Percentiles rank a stretch among this genome's conserved stretches.
These are phyloP conservation scores for Paedocypris sp. DNA, from an alignment of 2,113 vertebrate species.

Conservation along the genomic window DNA sequence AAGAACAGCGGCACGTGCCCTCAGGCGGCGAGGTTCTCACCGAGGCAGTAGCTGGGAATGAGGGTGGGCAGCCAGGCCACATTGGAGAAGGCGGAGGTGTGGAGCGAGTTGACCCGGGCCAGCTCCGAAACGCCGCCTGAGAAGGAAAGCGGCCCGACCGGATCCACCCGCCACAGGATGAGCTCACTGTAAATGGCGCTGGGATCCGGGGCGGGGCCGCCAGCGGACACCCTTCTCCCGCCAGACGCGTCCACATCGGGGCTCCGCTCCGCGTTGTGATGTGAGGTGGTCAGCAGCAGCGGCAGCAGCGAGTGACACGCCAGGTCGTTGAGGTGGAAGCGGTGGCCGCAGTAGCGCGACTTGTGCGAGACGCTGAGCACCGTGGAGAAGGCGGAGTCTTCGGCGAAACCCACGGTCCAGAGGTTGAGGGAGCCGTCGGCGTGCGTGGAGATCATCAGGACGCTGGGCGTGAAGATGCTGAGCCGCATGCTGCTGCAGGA, in stretches of 20 bases:
- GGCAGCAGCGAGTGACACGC: constrained; percentile 94
- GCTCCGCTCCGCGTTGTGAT: constrained; percentile 82
- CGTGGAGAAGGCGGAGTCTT: constrained; percentile 93
- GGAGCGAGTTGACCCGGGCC: constrained; percentile 93
- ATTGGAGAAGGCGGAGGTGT: constrained; percentile 90
- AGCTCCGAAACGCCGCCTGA: constrained; percentile 95
- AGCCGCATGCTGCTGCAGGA: constrained; percentile 73
- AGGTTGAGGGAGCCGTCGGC: constrained; percentile 93
- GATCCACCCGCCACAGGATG: constrained; percentile 95
- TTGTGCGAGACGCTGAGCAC: constrained; percentile 96
- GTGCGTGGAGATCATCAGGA: constrained; percentile 97
- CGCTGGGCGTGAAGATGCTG: constrained; percentile 93
- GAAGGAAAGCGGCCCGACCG: constrained; percentile 89
- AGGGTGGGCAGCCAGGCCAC: constrained; percentile 92
- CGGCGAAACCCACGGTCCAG: constrained; percentile 93
- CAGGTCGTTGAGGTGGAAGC: constrained; percentile 94
- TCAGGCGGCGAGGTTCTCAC: constrained; percentile 70
- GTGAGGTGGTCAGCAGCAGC: constrained; percentile 89
- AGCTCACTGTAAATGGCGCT: constrained; percentile 91
- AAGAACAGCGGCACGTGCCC: too few species aligned
- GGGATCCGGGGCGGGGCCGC: constrained; percentile 70
- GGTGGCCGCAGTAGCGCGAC: constrained; percentile 93
- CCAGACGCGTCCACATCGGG: constrained; percentile 55
- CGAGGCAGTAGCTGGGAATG: constrained; percentile 92
- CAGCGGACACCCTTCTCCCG: constrained; percentile 49